A percentile compares a stretch with the other conserved stretches of the same genome.
Conservation (phyloP, 2,888 invertebrate genomes). For the Parnassius orleans region DNA sequence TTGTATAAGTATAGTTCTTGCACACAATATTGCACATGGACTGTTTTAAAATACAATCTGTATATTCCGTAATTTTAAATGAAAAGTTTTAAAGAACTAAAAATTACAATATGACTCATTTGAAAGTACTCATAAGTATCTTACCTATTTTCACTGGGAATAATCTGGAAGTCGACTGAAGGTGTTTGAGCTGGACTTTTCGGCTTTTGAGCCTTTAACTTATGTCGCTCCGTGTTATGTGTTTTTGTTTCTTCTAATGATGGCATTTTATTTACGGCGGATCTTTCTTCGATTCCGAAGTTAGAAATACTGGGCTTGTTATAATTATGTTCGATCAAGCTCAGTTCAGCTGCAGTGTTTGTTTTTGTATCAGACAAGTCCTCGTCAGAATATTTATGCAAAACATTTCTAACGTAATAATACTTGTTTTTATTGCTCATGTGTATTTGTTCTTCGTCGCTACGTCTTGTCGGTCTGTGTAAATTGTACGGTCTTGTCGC, state of each 20-base stretch:
- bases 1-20: no score
- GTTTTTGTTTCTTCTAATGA: constrained; percentile 50
- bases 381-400: constrained; percentile 61
- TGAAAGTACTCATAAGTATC: constrained; percentile 21
- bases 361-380: constrained; percentile 34
- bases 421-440: constrained; percentile 56
- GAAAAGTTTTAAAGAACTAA: background rate
- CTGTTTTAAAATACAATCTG: no score
- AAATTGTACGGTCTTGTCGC: constrained; percentile 64
- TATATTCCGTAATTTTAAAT: no score
- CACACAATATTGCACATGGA: no score
- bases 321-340: constrained; percentile 44
- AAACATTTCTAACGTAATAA: constrained; percentile 67
- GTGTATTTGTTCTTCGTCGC: constrained; percentile 52
- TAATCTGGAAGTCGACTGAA: constrained; percentile 71
- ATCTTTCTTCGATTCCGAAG: constrained; percentile 56
- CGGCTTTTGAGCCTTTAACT: constrained; percentile 47
- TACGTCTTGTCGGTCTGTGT: constrained; percentile 66
- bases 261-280: constrained; percentile 53
- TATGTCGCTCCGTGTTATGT: constrained; percentile 36
- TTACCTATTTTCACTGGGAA: constrained; percentile 76
- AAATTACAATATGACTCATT: background rate
- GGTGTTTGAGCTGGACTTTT: constrained; percentile 60
- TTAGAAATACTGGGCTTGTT: constrained; percentile 45
- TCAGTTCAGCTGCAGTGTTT: constrained; percentile 24